Conservation (phyloP, 2,797 vertebrate genomes). For the Dipus sagitta region DNA sequence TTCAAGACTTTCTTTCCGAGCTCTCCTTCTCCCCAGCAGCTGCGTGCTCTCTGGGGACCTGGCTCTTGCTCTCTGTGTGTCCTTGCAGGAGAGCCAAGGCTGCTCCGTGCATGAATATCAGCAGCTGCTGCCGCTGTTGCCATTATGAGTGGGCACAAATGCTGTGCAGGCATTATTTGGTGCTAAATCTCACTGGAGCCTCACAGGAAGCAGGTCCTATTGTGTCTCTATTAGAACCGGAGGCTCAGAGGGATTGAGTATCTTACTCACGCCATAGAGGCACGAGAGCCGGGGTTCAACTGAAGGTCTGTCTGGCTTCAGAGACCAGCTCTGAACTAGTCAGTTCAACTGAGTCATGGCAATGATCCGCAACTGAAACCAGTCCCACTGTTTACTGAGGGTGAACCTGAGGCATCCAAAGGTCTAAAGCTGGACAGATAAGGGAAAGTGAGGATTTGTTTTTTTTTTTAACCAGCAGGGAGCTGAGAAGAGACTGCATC, state of each 20-base stretch:
- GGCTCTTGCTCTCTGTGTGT: not conserved
- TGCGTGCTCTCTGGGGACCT: not conserved
- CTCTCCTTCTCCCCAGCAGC: not conserved
- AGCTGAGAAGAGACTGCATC: not conserved
- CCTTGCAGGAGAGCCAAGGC: not conserved
- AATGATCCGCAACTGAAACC: not conserved
- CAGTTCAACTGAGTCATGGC: not conserved
- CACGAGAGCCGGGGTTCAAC: not conserved
- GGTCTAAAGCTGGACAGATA: not conserved
- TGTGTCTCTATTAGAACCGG: not conserved
- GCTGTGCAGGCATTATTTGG: accelerated
- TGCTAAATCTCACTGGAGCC: not conserved
- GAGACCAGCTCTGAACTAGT: not conserved
- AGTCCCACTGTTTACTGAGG: too few species aligned
- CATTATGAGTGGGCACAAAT: accelerated
- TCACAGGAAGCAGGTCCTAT: not conserved
- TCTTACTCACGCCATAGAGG: not conserved
- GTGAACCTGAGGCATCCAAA: not conserved
- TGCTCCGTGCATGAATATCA: accelerated
- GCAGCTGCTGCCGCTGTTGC: accelerated
- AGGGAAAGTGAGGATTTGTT: accelerated
- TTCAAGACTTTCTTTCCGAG: not conserved
- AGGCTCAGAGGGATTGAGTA: not conserved
- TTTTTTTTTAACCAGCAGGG: not conserved
- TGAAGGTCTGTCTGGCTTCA: constrained; percentile 26